Percentiles rank a stretch among this genome's conserved stretches.
phyloP scores from a whole-genome alignment of 1,140 invertebrate species.

The Harlomillsia oculata region DNA sequence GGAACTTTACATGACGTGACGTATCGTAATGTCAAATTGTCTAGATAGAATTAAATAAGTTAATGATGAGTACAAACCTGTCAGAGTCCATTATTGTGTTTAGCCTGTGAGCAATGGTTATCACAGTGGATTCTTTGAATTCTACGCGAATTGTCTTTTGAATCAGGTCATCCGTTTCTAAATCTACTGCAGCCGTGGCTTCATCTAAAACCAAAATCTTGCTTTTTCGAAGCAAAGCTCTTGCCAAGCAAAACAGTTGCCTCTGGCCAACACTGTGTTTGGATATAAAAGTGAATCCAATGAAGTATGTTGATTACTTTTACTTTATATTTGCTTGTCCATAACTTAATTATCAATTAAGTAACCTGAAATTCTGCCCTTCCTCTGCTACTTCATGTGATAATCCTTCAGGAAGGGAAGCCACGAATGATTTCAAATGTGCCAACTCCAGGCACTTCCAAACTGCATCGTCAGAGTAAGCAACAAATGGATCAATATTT shows the following conservation, averaged over 20 bases:
- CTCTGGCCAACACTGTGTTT: constrained; percentile 4
- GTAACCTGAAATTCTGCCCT: constrained; percentile 36
- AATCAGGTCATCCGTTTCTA: constrained; percentile 47
- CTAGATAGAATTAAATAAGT: neutral
- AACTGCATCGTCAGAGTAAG: constrained; percentile 41
- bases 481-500: constrained; percentile 44
- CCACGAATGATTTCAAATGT: constrained; percentile 51
- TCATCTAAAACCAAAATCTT: constrained; percentile 68
- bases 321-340: too few species aligned
- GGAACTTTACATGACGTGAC: neutral
- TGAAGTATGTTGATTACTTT: neutral
- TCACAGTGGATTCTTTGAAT: constrained; percentile 77
- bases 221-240: constrained; percentile 78
- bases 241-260: constrained; percentile 56
- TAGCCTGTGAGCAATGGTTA: constrained; percentile 88
- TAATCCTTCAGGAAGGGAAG: constrained; percentile 57
- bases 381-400: constrained; percentile 52
- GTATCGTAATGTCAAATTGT: neutral
- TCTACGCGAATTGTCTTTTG: constrained; percentile 75
- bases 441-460: constrained; percentile 44
- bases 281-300: neutral
- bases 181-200: constrained; percentile 47
- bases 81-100: constrained; percentile 90
- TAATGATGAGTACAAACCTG: constrained; percentile 43
- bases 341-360: neutral